Evolutionary conservation across 2,797 vertebrate genomes (phyloP), one percentile per base, ranked within the genome.

Genomic region (Rhincodon typus): DNA sequence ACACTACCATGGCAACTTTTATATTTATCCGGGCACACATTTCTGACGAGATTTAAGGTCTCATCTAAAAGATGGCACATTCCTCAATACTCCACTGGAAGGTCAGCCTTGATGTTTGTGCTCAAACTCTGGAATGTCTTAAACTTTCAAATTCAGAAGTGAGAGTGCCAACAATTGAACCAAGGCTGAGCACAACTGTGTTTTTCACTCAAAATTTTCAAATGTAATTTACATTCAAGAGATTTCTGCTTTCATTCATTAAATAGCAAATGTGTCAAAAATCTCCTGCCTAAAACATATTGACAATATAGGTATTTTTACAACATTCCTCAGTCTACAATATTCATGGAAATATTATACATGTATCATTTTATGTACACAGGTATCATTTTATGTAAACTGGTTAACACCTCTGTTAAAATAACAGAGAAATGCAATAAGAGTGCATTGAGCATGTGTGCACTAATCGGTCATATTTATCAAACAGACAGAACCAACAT

Each of bases 231-330:
- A 38, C 17, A 62, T 57, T 90, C 34, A 30, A 90, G 13, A 90
- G 53, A 90, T 90, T 90, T 94, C 38, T 94, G 38, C 3, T 72
- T 94, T 94, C 66, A 70, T 38, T 38, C n/a, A 94, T 69, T 94
- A 70, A 94, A 70, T 70, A 42, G 66, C 12, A 94, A 94, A 42
- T 42, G 15, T 94, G 69, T 13, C 25, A 46, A 3, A 23, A 27
- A 94, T 70, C 8, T 42, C 38, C 27, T 69, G 19, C 15, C 66
- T 93, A 25, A 12, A 27, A 62, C 2, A 19, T 19, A 34, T 90
- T 66, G 87, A 66, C 53, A n/a, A 66, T 90, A 66, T n/a, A 62
- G 34, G 30, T 30, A 25, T 53, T 27, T 46, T 90, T 62, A 57
- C 34, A 62, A 84, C 25, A 90, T 90, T 66, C 53, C 5, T 90